Conservation (phyloP, 1,140 invertebrate genomes). For the Glossosoma conforme region DNA sequence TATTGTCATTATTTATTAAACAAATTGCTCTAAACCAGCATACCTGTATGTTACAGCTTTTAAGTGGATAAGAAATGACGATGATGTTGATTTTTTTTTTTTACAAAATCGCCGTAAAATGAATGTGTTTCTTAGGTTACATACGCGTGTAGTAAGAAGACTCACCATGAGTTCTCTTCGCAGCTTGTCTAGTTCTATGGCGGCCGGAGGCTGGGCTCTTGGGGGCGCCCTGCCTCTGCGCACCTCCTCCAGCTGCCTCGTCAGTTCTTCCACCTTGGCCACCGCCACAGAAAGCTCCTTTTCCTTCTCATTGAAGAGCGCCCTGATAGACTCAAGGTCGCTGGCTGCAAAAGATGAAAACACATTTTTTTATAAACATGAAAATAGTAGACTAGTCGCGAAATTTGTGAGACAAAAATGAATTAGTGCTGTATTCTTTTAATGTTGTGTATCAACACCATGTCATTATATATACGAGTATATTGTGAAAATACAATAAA, state of each 20-base stretch:
- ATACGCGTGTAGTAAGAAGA: conserved; percentile 24
- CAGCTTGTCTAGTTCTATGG: conserved; percentile 85
- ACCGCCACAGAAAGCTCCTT: conserved; percentile 93
- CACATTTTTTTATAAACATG: background rate
- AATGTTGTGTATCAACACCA: too few species aligned
- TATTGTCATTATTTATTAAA: too few species aligned
- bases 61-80: too few species aligned
- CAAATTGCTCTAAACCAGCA: too few species aligned
- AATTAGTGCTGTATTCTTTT: too few species aligned
- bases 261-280: conserved; percentile 92
- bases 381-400: background rate
- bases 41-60: too few species aligned
- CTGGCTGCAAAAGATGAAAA: conserved; percentile 61
- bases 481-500: too few species aligned
- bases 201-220: conserved; percentile 62
- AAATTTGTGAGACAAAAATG: background rate
- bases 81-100: too few species aligned
- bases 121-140: too few species aligned
- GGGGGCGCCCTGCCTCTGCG: conserved; percentile 57
- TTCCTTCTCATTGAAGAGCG: conserved; percentile 95
- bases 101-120: too few species aligned
- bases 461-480: too few species aligned
- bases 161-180: conserved; percentile 84
- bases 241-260: conserved; percentile 87
- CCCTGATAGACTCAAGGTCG: conserved; percentile 91